A percentile compares a stretch with the other conserved stretches of the same genome.
Conservation (phyloP, 2,113 vertebrate species). For the Malurus elegans region DNA sequence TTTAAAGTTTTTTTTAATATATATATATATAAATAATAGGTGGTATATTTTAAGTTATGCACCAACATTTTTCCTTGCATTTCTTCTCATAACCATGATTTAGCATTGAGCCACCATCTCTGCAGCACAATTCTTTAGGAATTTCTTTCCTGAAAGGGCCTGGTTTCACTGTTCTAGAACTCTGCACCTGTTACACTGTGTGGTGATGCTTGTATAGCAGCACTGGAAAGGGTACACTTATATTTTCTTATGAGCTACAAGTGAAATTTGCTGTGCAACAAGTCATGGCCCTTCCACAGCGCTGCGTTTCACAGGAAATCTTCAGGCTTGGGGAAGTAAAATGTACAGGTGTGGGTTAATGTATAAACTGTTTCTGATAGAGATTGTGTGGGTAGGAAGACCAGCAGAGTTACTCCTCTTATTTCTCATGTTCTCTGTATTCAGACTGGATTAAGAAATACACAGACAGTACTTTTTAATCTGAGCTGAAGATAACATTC, state of each 20-base stretch:
- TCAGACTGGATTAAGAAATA: background rate
- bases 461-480: background rate
- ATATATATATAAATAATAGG: background rate
- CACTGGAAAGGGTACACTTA: fast-evolving
- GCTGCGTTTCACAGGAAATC: background rate
- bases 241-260: background rate
- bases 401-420: background rate
- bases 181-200: background rate
- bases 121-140: background rate
- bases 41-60: background rate
- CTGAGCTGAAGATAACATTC: background rate
- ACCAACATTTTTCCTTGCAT: fast-evolving
- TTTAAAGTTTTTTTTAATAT: background rate
- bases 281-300: background rate
- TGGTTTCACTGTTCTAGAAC: fast-evolving
- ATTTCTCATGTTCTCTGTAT: background rate
- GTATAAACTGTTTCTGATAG: background rate
- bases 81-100: background rate
- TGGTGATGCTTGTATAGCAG: background rate
- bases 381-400: background rate
- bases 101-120: background rate
- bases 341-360: background rate
- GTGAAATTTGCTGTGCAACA: background rate
- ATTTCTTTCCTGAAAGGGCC: background rate
- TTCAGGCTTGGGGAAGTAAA: background rate